These are phyloP conservation scores for rat (Rattus norvegicus) DNA, from an alignment of 2,113 vertebrate species.

Conservation along the genomic window GRCr8 NC_086022.1:83207501-83208000, in stretches of 20 bases:
- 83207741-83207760: slow-evolving; percentile 69
- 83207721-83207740: slow-evolving; percentile 76
- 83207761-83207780: slow-evolving; percentile 54
- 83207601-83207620: not conserved
- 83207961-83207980: slow-evolving; percentile 99
- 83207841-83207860: slow-evolving; percentile 57
- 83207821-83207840: not conserved
- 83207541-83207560: not conserved
- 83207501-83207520: not conserved
- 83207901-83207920: slow-evolving; percentile 98
- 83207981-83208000: slow-evolving; percentile 99
- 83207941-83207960: slow-evolving; percentile 98
- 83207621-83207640: slow-evolving; percentile 41
- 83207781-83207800: not conserved
- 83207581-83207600: not conserved
- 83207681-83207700: slow-evolving; percentile 72
- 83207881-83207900: slow-evolving; percentile 92
- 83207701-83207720: slow-evolving; percentile 48
- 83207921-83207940: slow-evolving; percentile 98
- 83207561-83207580: not conserved
- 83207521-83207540: not conserved
- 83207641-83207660: not conserved
- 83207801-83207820: not conserved
- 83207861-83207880: slow-evolving; percentile 31
- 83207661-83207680: slow-evolving; percentile 57